Percentiles rank a stretch among this genome's conserved stretches.
Evolutionary conservation across 1,140 invertebrate species (phyloP).

Genomic region (Aphelenchoides besseyi): DNA sequence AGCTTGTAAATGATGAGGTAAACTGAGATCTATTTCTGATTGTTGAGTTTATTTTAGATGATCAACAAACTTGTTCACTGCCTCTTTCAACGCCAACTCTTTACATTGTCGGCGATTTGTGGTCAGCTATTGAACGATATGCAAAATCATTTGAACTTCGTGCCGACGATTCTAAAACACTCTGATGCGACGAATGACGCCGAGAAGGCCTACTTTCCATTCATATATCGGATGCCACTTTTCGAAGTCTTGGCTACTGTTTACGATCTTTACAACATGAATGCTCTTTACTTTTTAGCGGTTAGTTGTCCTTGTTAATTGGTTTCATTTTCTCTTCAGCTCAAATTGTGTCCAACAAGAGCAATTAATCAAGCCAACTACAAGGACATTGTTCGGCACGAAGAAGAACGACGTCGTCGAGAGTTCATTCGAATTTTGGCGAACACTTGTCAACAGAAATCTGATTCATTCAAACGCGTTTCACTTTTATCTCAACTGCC

Average conservation of each 20-base stretch:
- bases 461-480: no score
- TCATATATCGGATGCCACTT: background rate
- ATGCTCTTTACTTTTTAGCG: background rate
- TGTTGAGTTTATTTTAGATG: background rate
- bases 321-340: background rate
- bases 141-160: background rate
- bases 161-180: background rate
- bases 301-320: slow-evolving; percentile 13
- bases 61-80: background rate
- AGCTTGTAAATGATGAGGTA: background rate
- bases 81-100: background rate
- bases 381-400: background rate
- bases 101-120: background rate
- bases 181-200: background rate
- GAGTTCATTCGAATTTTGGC: background rate
- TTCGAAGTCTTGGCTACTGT: background rate
- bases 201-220: background rate
- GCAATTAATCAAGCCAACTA: background rate
- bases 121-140: background rate
- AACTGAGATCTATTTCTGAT: background rate
- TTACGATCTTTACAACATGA: background rate
- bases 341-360: background rate
- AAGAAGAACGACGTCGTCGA: background rate
- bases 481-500: no score
- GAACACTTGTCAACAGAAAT: no score